Evolutionary conservation across 2,797 vertebrate genomes (phyloP).

Genomic region (Pelobates cultripes): DNA sequence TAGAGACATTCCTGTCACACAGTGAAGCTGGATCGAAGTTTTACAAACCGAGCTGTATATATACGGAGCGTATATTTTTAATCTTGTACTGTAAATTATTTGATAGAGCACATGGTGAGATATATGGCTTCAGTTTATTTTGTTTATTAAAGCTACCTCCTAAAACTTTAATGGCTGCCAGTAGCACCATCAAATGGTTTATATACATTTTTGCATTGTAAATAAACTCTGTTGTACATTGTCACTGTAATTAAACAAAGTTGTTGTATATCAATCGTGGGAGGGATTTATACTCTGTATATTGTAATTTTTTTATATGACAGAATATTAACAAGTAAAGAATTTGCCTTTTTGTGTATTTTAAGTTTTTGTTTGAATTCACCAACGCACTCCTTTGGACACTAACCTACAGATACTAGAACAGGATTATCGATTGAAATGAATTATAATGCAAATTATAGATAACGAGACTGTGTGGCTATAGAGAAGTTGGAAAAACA

Average conservation of each 20-base stretch:
- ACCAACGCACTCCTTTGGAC: too few species aligned
- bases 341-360: conserved; percentile 66
- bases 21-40: conserved; percentile 71
- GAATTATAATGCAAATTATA: too few species aligned
- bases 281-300: conserved; percentile 90
- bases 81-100: conserved; percentile 93
- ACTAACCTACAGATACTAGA: too few species aligned
- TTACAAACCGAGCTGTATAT: conserved; percentile 76
- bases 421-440: too few species aligned
- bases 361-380: conserved; percentile 50
- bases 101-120: conserved; percentile 85
- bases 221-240: conserved; percentile 86
- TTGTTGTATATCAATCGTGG: conserved; percentile 81
- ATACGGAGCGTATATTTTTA: conserved; percentile 81
- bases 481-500: too few species aligned
- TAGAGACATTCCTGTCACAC: conserved; percentile 62
- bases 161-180: conserved; percentile 87
- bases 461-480: too few species aligned
- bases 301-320: conserved; percentile 91
- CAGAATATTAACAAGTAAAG: conserved; percentile 73
- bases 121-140: conserved; percentile 83
- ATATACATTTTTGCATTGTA: conserved; percentile 78
- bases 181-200: conserved; percentile 85
- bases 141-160: conserved; percentile 97
- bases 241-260: conserved; percentile 80